Conservation (phyloP, 2,113 vertebrate species). For the Euleptes europaea region DNA sequence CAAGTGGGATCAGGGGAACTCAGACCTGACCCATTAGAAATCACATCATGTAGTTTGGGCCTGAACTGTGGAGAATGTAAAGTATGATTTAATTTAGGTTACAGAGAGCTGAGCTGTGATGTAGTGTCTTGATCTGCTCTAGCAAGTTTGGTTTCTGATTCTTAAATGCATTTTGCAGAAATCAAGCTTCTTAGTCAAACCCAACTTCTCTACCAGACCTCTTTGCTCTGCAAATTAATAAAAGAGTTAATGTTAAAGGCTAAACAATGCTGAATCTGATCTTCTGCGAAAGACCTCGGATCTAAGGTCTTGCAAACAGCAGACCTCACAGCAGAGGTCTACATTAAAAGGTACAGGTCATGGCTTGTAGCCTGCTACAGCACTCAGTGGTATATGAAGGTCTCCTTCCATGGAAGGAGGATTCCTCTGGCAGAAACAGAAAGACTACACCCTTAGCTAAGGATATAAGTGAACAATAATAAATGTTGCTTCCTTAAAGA, state of each 20-base stretch:
- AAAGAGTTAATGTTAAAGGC: not conserved
- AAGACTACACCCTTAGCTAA: no score
- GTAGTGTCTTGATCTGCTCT: not conserved
- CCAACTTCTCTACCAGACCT: not conserved
- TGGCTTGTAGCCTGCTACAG: no score
- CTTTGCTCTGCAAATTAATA: not conserved
- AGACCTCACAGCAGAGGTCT: not conserved
- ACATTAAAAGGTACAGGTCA: not conserved
- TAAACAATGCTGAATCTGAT: not conserved
- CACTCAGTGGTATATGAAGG: no score
- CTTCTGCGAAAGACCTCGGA: not conserved
- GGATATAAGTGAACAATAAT: no score
- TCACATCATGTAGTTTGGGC: no score
- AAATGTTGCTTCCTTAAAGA: no score
- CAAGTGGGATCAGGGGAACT: no score
- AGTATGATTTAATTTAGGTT: not conserved
- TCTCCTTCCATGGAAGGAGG: no score
- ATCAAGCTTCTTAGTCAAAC: not conserved
- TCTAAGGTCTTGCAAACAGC: not conserved
- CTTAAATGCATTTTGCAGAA: not conserved
- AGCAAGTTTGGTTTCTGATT: not conserved
- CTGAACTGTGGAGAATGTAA: no score
- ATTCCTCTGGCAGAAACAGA: no score
- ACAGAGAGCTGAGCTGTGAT: not conserved
- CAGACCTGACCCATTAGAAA: no score